Percentiles rank a stretch among this genome's conserved stretches.
These are phyloP conservation scores for Trichogramma pretiosum DNA, from an alignment of 1,140 invertebrate genomes.

Conservation along the genomic window DNA sequence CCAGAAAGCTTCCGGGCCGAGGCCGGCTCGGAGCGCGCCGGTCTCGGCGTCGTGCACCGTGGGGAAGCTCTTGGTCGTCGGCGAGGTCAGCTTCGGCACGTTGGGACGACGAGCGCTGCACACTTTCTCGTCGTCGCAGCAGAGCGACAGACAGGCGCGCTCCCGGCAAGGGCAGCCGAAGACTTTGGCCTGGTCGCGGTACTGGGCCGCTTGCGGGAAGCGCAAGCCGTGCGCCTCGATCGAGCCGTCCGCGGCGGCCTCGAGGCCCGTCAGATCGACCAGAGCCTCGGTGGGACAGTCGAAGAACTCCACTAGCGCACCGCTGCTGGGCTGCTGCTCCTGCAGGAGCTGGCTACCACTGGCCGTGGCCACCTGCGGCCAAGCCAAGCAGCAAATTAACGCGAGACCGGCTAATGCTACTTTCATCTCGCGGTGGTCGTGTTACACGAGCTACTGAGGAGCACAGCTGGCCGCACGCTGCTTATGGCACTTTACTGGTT, in stretches of 20 bases:
- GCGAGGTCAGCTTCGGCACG: too few species aligned
- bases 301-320: background rate
- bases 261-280: conserved; percentile 24
- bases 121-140: conserved; percentile 12
- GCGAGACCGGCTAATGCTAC: too few species aligned
- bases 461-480: too few species aligned
- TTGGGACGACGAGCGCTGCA: background rate
- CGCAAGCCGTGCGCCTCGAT: conserved; percentile 40
- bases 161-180: conserved; percentile 1
- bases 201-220: conserved; percentile 43
- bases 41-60: background rate
- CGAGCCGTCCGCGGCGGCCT: conserved; percentile 29
- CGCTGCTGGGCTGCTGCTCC: background rate
- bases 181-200: conserved; percentile 37
- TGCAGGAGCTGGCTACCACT: background rate
- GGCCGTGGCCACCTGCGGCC: background rate
- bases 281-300: conserved; percentile 7
- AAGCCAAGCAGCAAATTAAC: background rate
- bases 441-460: background rate
- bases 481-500: too few species aligned
- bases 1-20: background rate
- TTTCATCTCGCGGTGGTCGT: background rate
- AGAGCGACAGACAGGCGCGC: conserved; percentile 10
- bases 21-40: background rate
- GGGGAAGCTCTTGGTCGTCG: background rate